Evolutionary conservation across 1,140 invertebrate genomes (phyloP).

Genomic region (Melipona quadrifasciata): DNA sequence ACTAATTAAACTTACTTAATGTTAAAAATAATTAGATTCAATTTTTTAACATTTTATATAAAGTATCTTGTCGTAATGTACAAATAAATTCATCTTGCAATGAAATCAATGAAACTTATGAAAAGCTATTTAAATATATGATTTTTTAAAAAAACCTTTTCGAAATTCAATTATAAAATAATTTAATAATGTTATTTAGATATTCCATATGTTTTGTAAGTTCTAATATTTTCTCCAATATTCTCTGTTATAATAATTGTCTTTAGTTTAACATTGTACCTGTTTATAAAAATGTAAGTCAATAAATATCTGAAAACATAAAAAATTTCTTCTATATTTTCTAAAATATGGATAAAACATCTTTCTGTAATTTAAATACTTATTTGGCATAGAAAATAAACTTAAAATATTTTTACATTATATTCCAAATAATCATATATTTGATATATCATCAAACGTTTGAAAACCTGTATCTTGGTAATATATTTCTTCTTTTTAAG

Average conservation of each 20-base stretch:
- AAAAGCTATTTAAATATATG: too few relatives aligned
- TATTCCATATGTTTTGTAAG: neutral
- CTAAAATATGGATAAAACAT: neutral
- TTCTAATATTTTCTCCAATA: neutral
- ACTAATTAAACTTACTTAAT: too few relatives aligned
- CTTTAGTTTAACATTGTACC: neutral
- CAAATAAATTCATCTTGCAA: too few relatives aligned
- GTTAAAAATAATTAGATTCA: too few relatives aligned
- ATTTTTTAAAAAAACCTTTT: too few relatives aligned
- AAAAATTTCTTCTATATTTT: neutral
- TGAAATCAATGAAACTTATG: too few relatives aligned
- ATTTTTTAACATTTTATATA: too few relatives aligned
- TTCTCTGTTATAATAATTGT: neutral
- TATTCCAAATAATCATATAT: neutral
- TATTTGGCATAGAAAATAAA: neutral
- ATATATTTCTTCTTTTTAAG: slow-evolving; percentile 67
- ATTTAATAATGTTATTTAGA: neutral
- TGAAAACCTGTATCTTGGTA: slow-evolving; percentile 65
- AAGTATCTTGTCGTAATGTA: too few relatives aligned
- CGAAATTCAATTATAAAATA: too few relatives aligned
- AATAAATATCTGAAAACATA: neutral
- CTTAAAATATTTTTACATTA: too few relatives aligned
- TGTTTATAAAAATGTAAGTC: neutral
- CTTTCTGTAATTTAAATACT: neutral
- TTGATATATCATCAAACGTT: slow-evolving; percentile 54